These are phyloP conservation scores for Lasiurus borealis DNA, from an alignment of 2,113 vertebrate species.

Conservation along the genomic window DNA sequence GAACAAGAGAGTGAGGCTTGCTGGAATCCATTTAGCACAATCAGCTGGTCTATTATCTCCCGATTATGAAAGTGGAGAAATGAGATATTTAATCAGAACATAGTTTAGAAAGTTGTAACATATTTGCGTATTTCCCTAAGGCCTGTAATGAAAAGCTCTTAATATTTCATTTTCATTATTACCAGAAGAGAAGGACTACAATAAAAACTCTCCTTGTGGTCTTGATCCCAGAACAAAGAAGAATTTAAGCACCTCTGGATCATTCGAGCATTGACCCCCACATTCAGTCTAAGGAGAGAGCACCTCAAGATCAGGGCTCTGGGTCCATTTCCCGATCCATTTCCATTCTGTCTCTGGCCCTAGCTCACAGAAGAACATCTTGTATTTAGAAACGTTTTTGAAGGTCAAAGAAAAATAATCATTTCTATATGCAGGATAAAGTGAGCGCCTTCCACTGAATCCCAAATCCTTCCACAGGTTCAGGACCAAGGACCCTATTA, in stretches of 20 bases:
- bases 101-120: constrained; percentile 83
- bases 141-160: constrained; percentile 81
- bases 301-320: not conserved
- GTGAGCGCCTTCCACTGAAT: not conserved
- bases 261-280: constrained; percentile 6
- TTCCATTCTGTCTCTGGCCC: not conserved
- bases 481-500: not conserved
- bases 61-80: constrained; percentile 79
- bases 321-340: not conserved
- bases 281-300: not conserved
- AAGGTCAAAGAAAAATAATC: constrained; percentile 31
- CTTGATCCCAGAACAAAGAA: constrained; percentile 60
- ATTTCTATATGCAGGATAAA: not conserved
- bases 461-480: not conserved
- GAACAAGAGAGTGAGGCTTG: constrained; percentile 63
- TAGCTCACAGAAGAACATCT: not conserved
- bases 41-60: constrained; percentile 78
- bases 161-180: constrained; percentile 84
- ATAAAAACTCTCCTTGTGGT: constrained; percentile 76
- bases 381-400: constrained; percentile 47
- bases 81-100: constrained; percentile 83
- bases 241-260: constrained; percentile 53
- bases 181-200: constrained; percentile 71
- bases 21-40: constrained; percentile 79
- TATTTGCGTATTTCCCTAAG: constrained; percentile 83